Evolutionary conservation across 1,140 invertebrate genomes (phyloP), one percentile per base, ranked within the genome.

Genomic region (Temnothorax longispinosus): DNA sequence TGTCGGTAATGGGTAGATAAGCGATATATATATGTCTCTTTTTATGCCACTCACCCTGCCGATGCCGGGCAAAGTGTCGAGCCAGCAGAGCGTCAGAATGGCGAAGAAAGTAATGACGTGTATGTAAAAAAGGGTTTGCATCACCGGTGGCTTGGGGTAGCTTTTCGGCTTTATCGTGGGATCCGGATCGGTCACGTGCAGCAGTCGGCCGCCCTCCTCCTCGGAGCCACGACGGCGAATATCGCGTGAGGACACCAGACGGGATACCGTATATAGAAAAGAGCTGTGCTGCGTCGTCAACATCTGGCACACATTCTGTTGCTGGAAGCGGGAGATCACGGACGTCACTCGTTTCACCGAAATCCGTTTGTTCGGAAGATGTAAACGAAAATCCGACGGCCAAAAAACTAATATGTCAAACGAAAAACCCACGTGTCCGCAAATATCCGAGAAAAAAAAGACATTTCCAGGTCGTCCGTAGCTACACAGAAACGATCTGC

Each of bases 181-280:
- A 77, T 95, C 94, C 2, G 94, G 94, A 88, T 95, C 94, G 6
- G 94, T 95, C 7, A 95, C 94, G 65, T 95, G 94, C 41, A 95
- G 76, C 27, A 95, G 62, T 50, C 94, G 87, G 0, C 94, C 94
- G 5, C 94, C 94, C 60, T 95, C 94, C 2, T 95, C 94, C 7
- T 94, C 94, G 6, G 91, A 92, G 6, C 92, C 91, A 27, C 94
- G 89, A 52, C 94, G 89, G 74, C 94, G 88, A 18, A 94, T 94
- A 32, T 95, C 95, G 3, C 94, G 90, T 0, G 95, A 94, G 0
- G 95, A 94, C 13, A 95, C 95, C n/a, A 95, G 76, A 41, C 95
- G 93, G 1, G 96, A 96, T 5, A 96, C 96, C 5, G 96, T 96
- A 50, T 94, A 94, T 0, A 96, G 88, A 32, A 96, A 95, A 6